A percentile compares a stretch with the other conserved stretches of the same genome.
phyloP scores from a whole-genome alignment of 1,140 invertebrate genomes.

The Metaphire vulgaris region DNA sequence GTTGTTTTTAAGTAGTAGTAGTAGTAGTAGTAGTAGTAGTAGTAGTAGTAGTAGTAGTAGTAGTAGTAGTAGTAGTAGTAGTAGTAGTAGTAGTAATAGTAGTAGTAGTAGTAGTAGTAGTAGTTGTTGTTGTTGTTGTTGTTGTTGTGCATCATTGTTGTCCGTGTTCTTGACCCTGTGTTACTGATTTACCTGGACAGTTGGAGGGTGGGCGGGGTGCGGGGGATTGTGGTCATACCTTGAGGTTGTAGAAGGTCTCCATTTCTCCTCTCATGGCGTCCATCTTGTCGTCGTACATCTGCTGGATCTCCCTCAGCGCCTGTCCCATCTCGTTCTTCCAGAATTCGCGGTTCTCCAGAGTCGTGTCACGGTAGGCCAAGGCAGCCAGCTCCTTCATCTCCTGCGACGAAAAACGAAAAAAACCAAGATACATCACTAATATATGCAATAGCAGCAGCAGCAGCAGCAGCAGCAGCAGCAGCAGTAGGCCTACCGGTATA shows the following conservation, averaged over 20 bases:
- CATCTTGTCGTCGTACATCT: constrained; percentile 3
- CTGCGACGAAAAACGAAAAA: background rate
- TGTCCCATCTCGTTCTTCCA: constrained; percentile 13
- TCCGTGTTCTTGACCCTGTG: too few relatives aligned
- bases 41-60: too few relatives aligned
- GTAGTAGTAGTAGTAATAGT: too few relatives aligned
- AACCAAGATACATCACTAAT: background rate
- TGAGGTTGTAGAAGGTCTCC: constrained; percentile 24
- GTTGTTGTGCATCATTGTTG: too few relatives aligned
- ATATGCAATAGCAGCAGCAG: background rate
- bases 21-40: too few relatives aligned
- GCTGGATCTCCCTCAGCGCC: constrained; percentile 12
- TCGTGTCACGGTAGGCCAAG: constrained; percentile 3
- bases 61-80: too few relatives aligned
- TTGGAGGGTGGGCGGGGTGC: too few relatives aligned
- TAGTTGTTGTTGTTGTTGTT: too few relatives aligned
- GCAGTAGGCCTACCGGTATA: too few relatives aligned
- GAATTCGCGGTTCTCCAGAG: background rate
- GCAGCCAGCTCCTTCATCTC: constrained; percentile 30
- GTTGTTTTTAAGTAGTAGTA: too few relatives aligned
- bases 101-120: too few relatives aligned
- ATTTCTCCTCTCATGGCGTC: constrained; percentile 41
- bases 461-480: background rate
- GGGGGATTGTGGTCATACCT: constrained; percentile 21
- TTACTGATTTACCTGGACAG: too few relatives aligned